Percentiles rank a stretch among this genome's conserved stretches.
phyloP scores from a whole-genome alignment of 2,888 invertebrate species.

The Phorcus lineatus region DNA sequence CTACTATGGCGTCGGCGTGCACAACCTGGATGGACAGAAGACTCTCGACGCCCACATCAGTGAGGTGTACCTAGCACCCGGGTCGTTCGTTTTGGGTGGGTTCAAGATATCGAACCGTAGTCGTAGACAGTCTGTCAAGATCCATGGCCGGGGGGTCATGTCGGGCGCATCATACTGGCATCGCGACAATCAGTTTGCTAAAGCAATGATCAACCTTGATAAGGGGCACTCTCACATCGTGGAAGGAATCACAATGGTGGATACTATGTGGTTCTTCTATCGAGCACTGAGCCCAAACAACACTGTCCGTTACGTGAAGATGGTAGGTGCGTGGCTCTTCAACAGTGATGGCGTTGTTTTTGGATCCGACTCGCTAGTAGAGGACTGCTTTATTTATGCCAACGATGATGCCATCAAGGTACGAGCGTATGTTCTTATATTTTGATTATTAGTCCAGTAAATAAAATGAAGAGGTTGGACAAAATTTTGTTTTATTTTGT shows the following conservation, averaged over 20 bases:
- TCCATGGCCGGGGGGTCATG: conserved; percentile 32
- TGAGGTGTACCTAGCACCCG: conserved; percentile 36
- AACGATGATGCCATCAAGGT: conserved; percentile 40
- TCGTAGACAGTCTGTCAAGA: conserved; percentile 16
- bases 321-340: conserved; percentile 31
- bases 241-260: conserved; percentile 33
- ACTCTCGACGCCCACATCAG: conserved; percentile 1
- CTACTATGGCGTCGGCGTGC: conserved; percentile 33
- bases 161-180: conserved; percentile 17
- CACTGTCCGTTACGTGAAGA: conserved; percentile 31
- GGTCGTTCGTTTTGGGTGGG: conserved; percentile 31
- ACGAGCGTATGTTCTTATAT: background rate
- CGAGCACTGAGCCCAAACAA: conserved; percentile 16
- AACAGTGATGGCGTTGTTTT: conserved; percentile 31
- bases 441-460: too few species aligned
- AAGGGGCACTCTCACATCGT: conserved; percentile 27
- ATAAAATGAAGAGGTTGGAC: too few species aligned
- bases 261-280: conserved; percentile 8
- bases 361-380: conserved; percentile 29
- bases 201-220: conserved; percentile 28
- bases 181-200: conserved; percentile 22
- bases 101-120: conserved; percentile 29
- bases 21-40: conserved; percentile 36
- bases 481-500: too few species aligned
- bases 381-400: conserved; percentile 32